Percentiles rank a stretch among this genome's conserved stretches.
Conservation (phyloP, 2,888 invertebrate genomes). For the Oxystoma pomonae region DNA sequence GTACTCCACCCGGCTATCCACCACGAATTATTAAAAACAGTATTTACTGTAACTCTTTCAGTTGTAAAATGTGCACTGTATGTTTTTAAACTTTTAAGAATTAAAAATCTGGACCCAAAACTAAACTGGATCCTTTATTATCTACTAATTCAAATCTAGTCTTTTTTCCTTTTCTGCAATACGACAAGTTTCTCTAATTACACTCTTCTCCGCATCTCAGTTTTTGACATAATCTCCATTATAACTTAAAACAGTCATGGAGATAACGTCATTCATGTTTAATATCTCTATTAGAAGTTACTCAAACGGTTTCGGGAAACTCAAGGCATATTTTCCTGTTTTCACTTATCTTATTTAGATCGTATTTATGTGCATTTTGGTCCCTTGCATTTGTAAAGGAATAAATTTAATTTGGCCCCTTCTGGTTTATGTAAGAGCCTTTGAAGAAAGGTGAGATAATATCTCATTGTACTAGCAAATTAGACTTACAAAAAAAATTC, state of each 20-base stretch:
- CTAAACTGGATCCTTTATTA: no score
- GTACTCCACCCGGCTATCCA: no score
- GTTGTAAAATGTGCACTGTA: no score
- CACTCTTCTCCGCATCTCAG: background rate
- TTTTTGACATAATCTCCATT: background rate
- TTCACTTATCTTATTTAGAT: background rate
- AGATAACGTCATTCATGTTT: constrained; percentile 7
- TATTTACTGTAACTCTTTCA: no score
- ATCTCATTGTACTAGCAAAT: no score
- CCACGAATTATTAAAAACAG: no score
- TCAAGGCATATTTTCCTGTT: background rate
- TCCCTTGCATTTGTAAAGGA: background rate
- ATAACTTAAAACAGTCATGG: background rate
- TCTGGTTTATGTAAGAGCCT: no score
- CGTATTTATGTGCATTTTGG: background rate
- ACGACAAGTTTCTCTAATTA: background rate
- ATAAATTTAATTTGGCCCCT: background rate
- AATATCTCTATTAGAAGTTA: background rate
- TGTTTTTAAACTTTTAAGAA: no score
- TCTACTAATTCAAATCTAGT: background rate
- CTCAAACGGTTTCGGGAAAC: background rate
- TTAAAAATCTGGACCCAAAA: no score
- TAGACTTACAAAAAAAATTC: no score
- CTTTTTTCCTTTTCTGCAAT: background rate
- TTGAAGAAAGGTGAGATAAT: no score